These are phyloP conservation scores for Megaceryle maxima DNA, from an alignment of 2,113 vertebrate genomes.

Conservation along the genomic window DNA sequence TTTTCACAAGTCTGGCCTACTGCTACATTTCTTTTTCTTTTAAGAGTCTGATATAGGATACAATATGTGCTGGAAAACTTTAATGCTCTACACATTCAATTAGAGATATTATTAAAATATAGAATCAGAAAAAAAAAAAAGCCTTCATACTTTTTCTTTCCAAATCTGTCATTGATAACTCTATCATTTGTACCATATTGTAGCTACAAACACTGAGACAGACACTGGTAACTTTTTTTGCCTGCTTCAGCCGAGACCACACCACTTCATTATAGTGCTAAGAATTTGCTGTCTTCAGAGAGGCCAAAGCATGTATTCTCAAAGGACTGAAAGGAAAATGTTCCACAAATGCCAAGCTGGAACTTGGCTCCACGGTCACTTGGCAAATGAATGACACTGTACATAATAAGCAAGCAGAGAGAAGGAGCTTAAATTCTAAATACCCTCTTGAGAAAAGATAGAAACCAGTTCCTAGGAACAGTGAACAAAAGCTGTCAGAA, in stretches of 20 bases:
- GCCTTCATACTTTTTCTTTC: background rate
- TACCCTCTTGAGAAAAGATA: conserved; percentile 60
- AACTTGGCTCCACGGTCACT: conserved; percentile 52
- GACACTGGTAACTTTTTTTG: conserved; percentile 7
- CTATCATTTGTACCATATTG: background rate
- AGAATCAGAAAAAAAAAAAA: background rate
- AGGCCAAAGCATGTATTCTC: conserved; percentile 24
- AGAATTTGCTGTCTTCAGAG: conserved; percentile 20
- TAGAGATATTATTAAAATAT: background rate
- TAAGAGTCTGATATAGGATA: background rate
- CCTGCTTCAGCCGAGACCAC: background rate
- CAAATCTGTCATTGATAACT: background rate
- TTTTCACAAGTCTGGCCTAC: background rate
- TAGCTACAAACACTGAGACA: conserved; percentile 24
- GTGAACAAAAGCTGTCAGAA: conserved; percentile 41
- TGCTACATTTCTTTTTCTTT: background rate
- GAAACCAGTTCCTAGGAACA: conserved; percentile 51
- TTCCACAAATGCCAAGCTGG: conserved; percentile 55
- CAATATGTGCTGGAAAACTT: background rate
- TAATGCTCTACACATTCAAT: background rate
- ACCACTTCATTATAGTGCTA: background rate
- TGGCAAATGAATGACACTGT: conserved; percentile 29
- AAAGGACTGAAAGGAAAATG: conserved; percentile 49
- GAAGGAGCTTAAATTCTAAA: conserved; percentile 56
- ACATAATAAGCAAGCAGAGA: conserved; percentile 58